Evolutionary conservation across 2,113 vertebrate species (phyloP).

Genomic region (Clarias gariepinus): DNA sequence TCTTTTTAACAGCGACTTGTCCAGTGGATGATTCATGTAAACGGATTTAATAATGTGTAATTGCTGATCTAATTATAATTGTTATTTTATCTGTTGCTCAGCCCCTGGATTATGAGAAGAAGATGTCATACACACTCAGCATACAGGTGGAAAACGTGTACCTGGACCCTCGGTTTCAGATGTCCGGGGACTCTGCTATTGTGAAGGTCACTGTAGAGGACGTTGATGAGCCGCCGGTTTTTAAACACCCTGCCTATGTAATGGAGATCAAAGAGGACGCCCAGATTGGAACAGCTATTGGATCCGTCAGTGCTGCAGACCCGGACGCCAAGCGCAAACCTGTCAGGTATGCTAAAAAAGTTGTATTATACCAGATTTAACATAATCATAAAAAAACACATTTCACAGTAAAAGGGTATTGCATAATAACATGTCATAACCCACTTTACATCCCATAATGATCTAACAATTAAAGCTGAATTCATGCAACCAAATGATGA

Average conservation of each 20-base stretch:
- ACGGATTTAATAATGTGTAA: neutral
- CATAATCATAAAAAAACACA: neutral
- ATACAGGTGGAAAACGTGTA: slow-evolving; percentile 89
- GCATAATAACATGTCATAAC: neutral
- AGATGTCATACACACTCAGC: slow-evolving; percentile 82
- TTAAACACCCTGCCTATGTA: slow-evolving; percentile 81
- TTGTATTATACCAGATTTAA: neutral
- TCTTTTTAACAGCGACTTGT: neutral
- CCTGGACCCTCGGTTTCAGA: slow-evolving; percentile 81
- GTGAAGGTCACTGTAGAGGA: slow-evolving; percentile 88
- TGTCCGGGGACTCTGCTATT: slow-evolving; percentile 79
- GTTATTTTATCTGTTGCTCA: slow-evolving; percentile 53
- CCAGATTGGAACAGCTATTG: slow-evolving; percentile 75
- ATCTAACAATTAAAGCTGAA: neutral
- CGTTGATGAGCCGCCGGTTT: slow-evolving; percentile 89
- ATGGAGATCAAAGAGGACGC: slow-evolving; percentile 90
- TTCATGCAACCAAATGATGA: neutral
- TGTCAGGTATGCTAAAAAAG: slow-evolving; percentile 75
- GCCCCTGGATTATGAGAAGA: slow-evolving; percentile 90
- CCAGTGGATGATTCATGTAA: neutral
- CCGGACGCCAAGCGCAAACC: slow-evolving; percentile 83
- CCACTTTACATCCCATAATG: neutral
- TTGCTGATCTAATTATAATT: neutral
- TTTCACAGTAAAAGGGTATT: neutral
- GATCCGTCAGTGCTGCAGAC: slow-evolving; percentile 84